Evolutionary conservation across 2,113 vertebrate species (phyloP).

Genomic region (Anas platyrhynchos): DNA sequence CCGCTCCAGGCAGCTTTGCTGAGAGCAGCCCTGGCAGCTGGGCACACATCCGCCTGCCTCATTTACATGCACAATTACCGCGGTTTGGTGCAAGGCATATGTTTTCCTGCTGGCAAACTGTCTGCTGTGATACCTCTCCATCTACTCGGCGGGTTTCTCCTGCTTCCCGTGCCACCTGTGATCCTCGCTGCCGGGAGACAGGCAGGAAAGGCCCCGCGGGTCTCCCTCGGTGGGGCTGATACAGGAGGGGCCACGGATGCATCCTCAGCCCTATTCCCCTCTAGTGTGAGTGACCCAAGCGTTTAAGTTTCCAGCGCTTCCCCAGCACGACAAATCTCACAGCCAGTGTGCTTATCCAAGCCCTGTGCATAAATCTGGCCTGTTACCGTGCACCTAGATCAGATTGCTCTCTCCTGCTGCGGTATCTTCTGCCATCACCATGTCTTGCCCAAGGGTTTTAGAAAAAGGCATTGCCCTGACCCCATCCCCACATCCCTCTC

Average conservation of each 20-base stretch:
- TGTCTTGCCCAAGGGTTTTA: background rate
- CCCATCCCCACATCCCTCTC: background rate
- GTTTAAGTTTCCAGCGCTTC: background rate
- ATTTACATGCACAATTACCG: slow-evolving; percentile 3
- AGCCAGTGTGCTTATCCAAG: background rate
- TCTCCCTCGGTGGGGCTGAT: accelerated
- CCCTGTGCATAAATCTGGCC: background rate
- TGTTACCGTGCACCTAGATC: background rate
- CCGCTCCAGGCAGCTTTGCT: background rate
- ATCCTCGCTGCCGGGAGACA: background rate
- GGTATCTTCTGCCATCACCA: background rate
- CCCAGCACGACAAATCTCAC: accelerated
- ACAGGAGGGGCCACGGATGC: background rate
- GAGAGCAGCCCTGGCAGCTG: background rate
- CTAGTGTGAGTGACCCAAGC: background rate
- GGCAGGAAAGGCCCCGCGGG: accelerated
- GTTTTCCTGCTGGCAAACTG: slow-evolving; percentile 20
- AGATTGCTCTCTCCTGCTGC: background rate
- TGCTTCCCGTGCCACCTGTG: slow-evolving; percentile 3
- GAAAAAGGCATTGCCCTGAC: background rate
- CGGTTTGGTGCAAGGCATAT: background rate
- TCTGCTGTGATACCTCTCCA: slow-evolving; percentile 2
- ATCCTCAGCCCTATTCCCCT: background rate
- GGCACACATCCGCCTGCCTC: background rate
- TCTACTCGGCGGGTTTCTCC: background rate